Conservation (phyloP, 2,888 invertebrate genomes). For the Eledona agricola region DNA sequence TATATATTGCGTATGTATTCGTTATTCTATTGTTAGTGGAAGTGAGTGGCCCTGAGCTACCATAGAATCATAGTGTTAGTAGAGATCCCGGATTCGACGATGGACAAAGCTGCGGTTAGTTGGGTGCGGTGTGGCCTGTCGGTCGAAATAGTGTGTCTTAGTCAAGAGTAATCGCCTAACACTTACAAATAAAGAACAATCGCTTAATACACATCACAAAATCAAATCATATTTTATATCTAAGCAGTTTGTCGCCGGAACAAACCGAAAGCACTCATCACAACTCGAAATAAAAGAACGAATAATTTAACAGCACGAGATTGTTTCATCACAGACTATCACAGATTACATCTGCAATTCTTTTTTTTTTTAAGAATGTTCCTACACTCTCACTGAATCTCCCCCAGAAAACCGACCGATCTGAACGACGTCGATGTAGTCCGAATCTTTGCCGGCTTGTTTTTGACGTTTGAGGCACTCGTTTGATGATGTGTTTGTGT, state of each 20-base stretch:
- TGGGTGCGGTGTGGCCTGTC: slow-evolving; percentile 5
- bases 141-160: no score
- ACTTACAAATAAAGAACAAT: no score
- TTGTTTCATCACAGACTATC: slow-evolving; percentile 61
- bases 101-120: slow-evolving; percentile 21
- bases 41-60: slow-evolving; percentile 65
- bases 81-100: slow-evolving; percentile 32
- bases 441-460: slow-evolving; percentile 43
- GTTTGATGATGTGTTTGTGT: slow-evolving; percentile 68
- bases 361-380: slow-evolving; percentile 44
- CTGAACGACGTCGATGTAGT: slow-evolving; percentile 49
- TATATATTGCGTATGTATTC: slow-evolving; percentile 41
- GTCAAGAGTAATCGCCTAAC: no score
- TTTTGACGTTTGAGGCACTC: slow-evolving; percentile 75
- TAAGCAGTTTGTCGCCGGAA: slow-evolving; percentile 11
- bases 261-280: slow-evolving; percentile 11
- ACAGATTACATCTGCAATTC: slow-evolving; percentile 62
- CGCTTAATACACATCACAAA: slow-evolving; percentile 19
- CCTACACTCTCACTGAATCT: slow-evolving; percentile 42
- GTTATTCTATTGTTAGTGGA: slow-evolving; percentile 60
- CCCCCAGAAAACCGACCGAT: slow-evolving; percentile 46
- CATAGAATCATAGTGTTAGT: no score
- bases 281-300: slow-evolving; percentile 36
- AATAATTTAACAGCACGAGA: slow-evolving; percentile 38
- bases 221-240: slow-evolving; percentile 21